Percentiles rank a stretch among this genome's conserved stretches.
These are phyloP conservation scores for Callocephalon fimbriatum DNA, from an alignment of 2,113 vertebrate genomes.

Conservation along the genomic window DNA sequence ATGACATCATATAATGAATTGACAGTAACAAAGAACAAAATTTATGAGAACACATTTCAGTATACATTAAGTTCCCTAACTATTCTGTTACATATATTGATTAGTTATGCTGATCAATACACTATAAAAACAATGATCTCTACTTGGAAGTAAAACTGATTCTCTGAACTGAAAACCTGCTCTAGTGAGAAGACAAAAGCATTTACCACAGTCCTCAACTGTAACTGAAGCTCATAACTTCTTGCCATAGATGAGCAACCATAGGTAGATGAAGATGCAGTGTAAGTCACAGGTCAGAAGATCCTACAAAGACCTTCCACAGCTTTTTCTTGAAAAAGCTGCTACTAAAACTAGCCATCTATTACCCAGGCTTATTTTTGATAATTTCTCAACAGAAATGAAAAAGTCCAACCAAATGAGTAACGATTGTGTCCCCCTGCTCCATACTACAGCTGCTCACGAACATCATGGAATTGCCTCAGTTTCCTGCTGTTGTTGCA, in stretches of 20 bases:
- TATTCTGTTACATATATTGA: background rate
- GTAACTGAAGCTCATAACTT: background rate
- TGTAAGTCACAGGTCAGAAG: background rate
- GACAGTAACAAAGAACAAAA: background rate
- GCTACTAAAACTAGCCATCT: background rate
- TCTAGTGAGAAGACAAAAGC: background rate
- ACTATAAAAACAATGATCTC: background rate
- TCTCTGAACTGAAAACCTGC: background rate
- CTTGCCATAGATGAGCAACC: background rate
- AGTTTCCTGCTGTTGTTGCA: background rate
- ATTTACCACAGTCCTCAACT: background rate
- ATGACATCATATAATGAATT: background rate
- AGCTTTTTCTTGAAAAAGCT: background rate
- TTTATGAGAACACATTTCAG: fast-evolving
- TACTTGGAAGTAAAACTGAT: background rate
- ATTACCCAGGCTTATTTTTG: background rate
- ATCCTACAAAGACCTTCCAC: background rate
- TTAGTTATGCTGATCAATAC: background rate
- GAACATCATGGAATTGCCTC: background rate
- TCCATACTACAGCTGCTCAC: background rate
- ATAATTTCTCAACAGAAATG: background rate
- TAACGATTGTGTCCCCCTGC: background rate
- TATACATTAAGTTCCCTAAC: background rate
- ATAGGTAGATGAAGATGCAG: background rate
- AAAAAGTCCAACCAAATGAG: background rate